Base-by-base conservation (phyloP, 2,113 vertebrate genomes). In the Manacus vitellinus region DNA sequence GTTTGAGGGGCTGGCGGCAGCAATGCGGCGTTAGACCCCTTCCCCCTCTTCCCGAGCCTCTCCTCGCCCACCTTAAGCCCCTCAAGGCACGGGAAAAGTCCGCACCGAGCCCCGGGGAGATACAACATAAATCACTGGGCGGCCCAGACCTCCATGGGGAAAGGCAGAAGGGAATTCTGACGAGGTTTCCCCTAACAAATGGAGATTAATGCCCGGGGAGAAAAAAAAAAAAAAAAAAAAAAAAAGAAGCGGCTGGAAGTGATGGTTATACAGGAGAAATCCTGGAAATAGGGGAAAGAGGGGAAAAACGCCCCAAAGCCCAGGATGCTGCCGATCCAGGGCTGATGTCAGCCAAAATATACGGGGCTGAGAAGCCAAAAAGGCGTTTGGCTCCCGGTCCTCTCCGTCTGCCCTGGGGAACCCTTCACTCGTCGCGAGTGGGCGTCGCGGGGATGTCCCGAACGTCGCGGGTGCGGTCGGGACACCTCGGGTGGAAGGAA, bases 141-240 rank as follows among this genome's bases (percentile, higher is more conserved):
- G 77, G 79, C 59, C 43, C 49, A 44, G 62, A 67, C 21, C 75
- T 94, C 94, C 31, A 18, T 7, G 72, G 65, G 78, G 82, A 79
- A 51, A 83, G 58, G 46, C 61, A 30, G 27, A 9, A 72, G 87
- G 52, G 72, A 72, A 77, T 12, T 85, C 78, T 75, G 89, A 55
- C 96, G 72, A 43, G 59, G 15, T 19, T 23, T 51, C 58, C 91
- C 85, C 83, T 56, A 67, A 55, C 86, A 84, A 94, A 97, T 79
- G 88, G 85, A 94, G 92, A 94, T 94, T 44, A 88, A 96, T 37
- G 82, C 51, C 68, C 59, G 21, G 65, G 7, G 55, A 73, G 84
- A 39, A 58, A 55, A 55, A 25, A 51, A 51, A 54, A 6, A 14
- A 51, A 49, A 51, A 52, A 27, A 52, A 28, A 20, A 55, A 55